These are phyloP conservation scores for Microctenopoma stevenorrisi DNA, from an alignment of 2,797 vertebrate genomes.

Conservation along the genomic window DNA sequence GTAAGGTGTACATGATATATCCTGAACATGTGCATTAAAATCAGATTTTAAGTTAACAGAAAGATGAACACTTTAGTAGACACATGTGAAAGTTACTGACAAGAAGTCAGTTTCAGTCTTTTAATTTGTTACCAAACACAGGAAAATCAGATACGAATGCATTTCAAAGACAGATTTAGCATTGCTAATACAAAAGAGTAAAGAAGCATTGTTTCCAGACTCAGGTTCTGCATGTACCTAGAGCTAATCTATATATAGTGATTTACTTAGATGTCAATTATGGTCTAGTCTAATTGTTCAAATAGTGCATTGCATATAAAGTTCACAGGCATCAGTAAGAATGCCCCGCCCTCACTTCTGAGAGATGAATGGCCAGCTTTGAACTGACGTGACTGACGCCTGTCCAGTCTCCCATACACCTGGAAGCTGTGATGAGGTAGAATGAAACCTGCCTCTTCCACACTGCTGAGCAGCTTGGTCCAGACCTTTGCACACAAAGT, in stretches of 20 bases:
- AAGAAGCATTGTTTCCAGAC: slow-evolving; percentile 36
- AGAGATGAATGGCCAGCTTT: slow-evolving; percentile 2
- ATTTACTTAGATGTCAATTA: slow-evolving; percentile 41
- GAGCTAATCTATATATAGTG: slow-evolving; percentile 32
- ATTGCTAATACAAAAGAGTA: slow-evolving; percentile 61
- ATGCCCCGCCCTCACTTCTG: not conserved
- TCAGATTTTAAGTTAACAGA: no score
- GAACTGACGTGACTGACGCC: slow-evolving; percentile 47
- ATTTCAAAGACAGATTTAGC: slow-evolving; percentile 48
- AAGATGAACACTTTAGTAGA: no score
- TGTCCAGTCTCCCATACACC: slow-evolving; percentile 27
- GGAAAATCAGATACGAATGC: slow-evolving; percentile 32
- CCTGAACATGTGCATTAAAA: no score
- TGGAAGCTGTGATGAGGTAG: slow-evolving; percentile 79
- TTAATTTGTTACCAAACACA: slow-evolving; percentile 71
- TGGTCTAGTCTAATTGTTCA: slow-evolving; percentile 41
- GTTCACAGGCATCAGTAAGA: slow-evolving; percentile 31
- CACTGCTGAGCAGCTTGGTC: slow-evolving; percentile 58
- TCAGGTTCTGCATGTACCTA: slow-evolving; percentile 34
- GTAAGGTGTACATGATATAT: not conserved
- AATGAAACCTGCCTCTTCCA: slow-evolving; percentile 67
- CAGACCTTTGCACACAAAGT: slow-evolving; percentile 60
- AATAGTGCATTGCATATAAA: slow-evolving; percentile 69
- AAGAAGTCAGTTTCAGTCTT: slow-evolving; percentile 28
- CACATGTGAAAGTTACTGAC: not conserved